Evolutionary conservation across 2,888 invertebrate species (phyloP), one percentile per base, ranked within the genome.

Genomic region (Rhorus exstirpatorius): DNA sequence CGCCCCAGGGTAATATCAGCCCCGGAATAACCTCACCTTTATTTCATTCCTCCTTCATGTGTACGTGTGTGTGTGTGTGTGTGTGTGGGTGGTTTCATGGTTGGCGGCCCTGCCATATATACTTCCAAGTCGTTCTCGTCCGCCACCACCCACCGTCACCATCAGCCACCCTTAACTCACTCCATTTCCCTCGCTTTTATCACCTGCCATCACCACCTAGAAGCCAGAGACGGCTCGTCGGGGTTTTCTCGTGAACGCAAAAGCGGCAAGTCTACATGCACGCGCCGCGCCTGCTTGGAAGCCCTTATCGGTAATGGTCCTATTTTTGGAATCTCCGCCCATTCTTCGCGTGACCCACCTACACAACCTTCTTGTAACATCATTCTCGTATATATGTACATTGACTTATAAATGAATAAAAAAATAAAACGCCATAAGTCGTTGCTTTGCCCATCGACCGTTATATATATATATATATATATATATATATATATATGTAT

Each of bases 301-400:
- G 88, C 89, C 86, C 92, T 92, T 92, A 92, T 92, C 92, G 90
- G 90, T 91, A 92, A 91, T 91, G 89, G 88, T 90, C 90, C 92
- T 92, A 92, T 92, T 92, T 92, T 92, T 91, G 92, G 92, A 92
- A 90, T 92, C 91, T 86, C 91, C 92, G 89, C 92, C 92, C 91
- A 91, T 91, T 91, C 89, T 91, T 92, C 89, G 92, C 92, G 92
- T 92, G 92, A 91, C 90, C 91, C 89, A 90, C 83, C 86, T 70
- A 80, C 80, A 79, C 77, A 55, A 76, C 41, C 46, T 55, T 79
- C 74, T 70, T 72, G 67, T 72, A 61, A 58, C 41, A 67, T 67
- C 24, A 49, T 65, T 35, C 10, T 49, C 31, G 44, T 61, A 14
- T 21, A 63, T 7, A 21, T 68, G n/a, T 49, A 49, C 38, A 41